Evolutionary conservation across 2,797 vertebrate species (phyloP).

Genomic region (Limosa lapponica): DNA sequence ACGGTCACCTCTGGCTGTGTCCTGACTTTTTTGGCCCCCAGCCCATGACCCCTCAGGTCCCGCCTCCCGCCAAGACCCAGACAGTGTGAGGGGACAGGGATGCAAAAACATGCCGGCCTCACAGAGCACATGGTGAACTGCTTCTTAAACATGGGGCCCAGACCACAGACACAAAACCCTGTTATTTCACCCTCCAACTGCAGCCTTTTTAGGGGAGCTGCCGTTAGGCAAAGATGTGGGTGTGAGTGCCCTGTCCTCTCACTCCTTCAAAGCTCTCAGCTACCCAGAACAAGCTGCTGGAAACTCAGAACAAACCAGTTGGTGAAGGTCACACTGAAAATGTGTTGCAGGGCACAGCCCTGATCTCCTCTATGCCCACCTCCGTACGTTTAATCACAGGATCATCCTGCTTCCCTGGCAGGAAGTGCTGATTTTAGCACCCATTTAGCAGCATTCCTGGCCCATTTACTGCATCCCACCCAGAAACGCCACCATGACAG

Average conservation of each 20-base stretch:
- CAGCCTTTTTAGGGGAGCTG: not conserved
- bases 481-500: not conserved
- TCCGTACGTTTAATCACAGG: not conserved
- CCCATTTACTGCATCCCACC: not conserved
- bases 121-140: not conserved
- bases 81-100: not conserved
- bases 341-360: not conserved
- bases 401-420: not conserved
- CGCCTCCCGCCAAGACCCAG: not conserved
- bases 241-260: not conserved
- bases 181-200: not conserved
- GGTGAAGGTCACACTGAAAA: not conserved
- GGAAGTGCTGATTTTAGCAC: not conserved
- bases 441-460: not conserved
- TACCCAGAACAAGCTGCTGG: not conserved
- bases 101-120: not conserved
- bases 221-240: not conserved
- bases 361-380: not conserved
- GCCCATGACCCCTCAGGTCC: not conserved
- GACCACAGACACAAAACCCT: not conserved
- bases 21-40: not conserved
- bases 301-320: not conserved
- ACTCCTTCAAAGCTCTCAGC: not conserved
- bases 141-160: not conserved
- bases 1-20: fast-evolving